Percentiles rank a stretch among this genome's conserved stretches.
phyloP scores from a whole-genome alignment of 2,888 invertebrate genomes.

The Linnaemya tessellans region DNA sequence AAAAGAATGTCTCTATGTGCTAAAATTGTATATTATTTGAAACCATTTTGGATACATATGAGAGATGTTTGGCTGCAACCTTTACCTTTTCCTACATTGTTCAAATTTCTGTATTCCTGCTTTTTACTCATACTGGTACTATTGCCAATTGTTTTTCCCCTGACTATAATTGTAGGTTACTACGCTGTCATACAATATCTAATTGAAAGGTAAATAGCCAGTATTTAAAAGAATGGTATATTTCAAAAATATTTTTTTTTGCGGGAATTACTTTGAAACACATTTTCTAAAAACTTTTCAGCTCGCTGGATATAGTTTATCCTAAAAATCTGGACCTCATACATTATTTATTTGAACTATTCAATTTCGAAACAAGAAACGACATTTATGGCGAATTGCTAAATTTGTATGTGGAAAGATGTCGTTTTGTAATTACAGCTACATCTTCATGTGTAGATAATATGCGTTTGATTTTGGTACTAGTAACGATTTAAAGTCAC shows the following conservation, averaged over 20 bases:
- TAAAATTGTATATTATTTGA: slow-evolving; percentile 77
- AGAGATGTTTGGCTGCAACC: slow-evolving; percentile 78
- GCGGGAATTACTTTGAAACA: no score
- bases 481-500: slow-evolving; percentile 70
- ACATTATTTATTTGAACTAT: slow-evolving; percentile 69
- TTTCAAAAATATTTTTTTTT: no score
- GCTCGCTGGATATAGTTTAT: slow-evolving; percentile 34
- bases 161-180: slow-evolving; percentile 67
- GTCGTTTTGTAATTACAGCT: slow-evolving; percentile 76
- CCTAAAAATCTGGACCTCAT: slow-evolving; percentile 74
- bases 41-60: slow-evolving; percentile 76
- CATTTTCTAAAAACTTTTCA: background rate
- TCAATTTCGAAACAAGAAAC: slow-evolving; percentile 74
- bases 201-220: slow-evolving; percentile 71
- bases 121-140: slow-evolving; percentile 71
- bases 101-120: slow-evolving; percentile 76
- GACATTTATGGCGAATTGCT: slow-evolving; percentile 75
- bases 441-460: slow-evolving; percentile 79
- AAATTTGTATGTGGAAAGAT: slow-evolving; percentile 77
- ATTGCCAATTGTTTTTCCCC: slow-evolving; percentile 72
- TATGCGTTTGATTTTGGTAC: slow-evolving; percentile 76
- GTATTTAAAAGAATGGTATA: background rate
- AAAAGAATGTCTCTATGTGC: slow-evolving; percentile 73
- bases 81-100: slow-evolving; percentile 79
- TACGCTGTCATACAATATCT: slow-evolving; percentile 76